Evolutionary conservation across 2,113 vertebrate species (phyloP).

Genomic region (Bambusicola thoracicus): DNA sequence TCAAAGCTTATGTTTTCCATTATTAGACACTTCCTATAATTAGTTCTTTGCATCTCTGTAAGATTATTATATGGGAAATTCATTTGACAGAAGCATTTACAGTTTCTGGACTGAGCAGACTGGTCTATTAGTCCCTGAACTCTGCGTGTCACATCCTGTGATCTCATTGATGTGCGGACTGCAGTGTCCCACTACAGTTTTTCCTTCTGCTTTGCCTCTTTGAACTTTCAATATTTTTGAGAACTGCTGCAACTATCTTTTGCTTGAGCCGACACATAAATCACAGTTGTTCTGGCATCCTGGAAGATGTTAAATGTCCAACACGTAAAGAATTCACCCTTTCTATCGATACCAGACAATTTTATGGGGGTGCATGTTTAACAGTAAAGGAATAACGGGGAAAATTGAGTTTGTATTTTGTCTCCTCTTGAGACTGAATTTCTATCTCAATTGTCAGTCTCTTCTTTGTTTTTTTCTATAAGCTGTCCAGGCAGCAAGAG

Average conservation of each 20-base stretch:
- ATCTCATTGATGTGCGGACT: not conserved
- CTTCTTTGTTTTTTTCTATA: not conserved
- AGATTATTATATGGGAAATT: slow-evolving; percentile 17
- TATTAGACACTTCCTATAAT: slow-evolving; percentile 38
- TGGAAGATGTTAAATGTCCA: not conserved
- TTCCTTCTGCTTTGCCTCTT: slow-evolving; percentile 16
- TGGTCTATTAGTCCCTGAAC: not conserved
- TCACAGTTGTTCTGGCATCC: not conserved
- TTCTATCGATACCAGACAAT: not conserved
- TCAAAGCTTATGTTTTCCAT: slow-evolving; percentile 15
- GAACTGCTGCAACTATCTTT: not conserved
- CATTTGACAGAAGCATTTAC: slow-evolving; percentile 26
- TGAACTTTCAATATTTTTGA: not conserved
- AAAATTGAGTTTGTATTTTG: not conserved
- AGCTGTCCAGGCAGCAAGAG: not conserved
- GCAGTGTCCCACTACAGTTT: not conserved
- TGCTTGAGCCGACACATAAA: not conserved
- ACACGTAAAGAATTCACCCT: not conserved
- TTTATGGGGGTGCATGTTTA: not conserved
- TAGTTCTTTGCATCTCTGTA: not conserved
- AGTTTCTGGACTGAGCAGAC: not conserved
- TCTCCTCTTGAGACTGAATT: not conserved
- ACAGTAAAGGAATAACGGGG: not conserved
- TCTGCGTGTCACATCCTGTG: not conserved
- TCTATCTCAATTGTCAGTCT: not conserved